A percentile compares a stretch with the other conserved stretches of the same genome.
phyloP scores from a whole-genome alignment of 1,140 invertebrate species.

The Thaumatotibia leucotreta region DNA sequence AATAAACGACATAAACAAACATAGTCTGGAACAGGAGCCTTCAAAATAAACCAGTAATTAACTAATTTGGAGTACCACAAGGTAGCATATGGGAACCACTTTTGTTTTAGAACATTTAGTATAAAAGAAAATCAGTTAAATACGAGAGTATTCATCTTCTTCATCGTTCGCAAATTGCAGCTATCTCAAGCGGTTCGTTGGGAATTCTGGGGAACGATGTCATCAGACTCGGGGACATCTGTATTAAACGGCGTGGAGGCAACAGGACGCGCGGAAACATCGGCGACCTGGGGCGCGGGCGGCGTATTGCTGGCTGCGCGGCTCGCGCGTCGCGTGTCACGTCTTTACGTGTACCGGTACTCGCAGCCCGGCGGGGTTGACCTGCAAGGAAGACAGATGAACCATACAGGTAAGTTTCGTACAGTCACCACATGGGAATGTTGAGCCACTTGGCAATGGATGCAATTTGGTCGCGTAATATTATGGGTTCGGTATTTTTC shows the following conservation, averaged over 20 bases:
- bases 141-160: too few species aligned
- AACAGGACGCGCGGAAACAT: slow-evolving; percentile 58
- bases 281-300: slow-evolving; percentile 68
- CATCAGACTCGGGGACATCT: slow-evolving; percentile 33
- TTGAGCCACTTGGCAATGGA: too few species aligned
- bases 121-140: too few species aligned
- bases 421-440: not conserved
- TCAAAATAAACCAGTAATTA: too few species aligned
- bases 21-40: too few species aligned
- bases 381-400: slow-evolving; percentile 63
- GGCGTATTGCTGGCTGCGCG: slow-evolving; percentile 60
- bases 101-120: too few species aligned
- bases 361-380: slow-evolving; percentile 59
- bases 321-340: slow-evolving; percentile 50
- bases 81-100: too few species aligned
- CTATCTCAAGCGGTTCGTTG: slow-evolving; percentile 45
- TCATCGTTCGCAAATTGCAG: slow-evolving; percentile 28
- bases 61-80: too few species aligned
- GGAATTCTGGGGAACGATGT: slow-evolving; percentile 51
- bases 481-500: too few species aligned
- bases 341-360: slow-evolving; percentile 63
- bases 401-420: slow-evolving; percentile 65
- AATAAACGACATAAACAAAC: too few species aligned
- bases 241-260: slow-evolving; percentile 49
- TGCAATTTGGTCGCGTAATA: too few species aligned